A percentile compares a stretch with the other conserved stretches of the same genome.
phyloP scores from a whole-genome alignment of 2,888 invertebrate genomes.

The Polyommatus iphigenia region DNA sequence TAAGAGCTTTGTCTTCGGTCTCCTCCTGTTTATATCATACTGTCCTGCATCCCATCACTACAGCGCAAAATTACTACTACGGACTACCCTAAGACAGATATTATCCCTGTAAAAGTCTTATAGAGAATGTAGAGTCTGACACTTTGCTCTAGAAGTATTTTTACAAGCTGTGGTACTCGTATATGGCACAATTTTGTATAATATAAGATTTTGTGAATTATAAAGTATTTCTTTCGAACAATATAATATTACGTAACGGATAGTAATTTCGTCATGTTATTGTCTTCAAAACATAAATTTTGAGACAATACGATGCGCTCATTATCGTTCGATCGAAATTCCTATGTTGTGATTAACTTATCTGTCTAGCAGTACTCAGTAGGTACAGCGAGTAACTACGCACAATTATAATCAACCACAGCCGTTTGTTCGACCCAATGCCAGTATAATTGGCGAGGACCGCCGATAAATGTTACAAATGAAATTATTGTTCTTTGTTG shows the following conservation, averaged over 20 bases:
- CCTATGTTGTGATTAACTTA: background rate
- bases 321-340: background rate
- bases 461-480: background rate
- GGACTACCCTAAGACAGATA: no score
- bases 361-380: background rate
- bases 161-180: no score
- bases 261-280: background rate
- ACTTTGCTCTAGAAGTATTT: no score
- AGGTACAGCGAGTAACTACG: background rate
- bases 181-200: no score
- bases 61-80: no score
- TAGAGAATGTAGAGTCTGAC: no score
- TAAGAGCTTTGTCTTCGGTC: background rate
- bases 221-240: background rate
- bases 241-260: background rate
- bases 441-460: background rate
- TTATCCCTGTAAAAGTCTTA: no score
- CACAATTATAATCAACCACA: background rate
- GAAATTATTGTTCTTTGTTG: constrained; percentile 18
- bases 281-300: background rate
- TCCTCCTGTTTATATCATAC: no score
- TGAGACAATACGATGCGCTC: constrained; percentile 13
- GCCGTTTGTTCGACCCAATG: background rate
- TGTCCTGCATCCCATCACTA: background rate
- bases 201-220: no score